Conservation (phyloP, 2,113 vertebrate genomes). For the Chauna torquata region DNA sequence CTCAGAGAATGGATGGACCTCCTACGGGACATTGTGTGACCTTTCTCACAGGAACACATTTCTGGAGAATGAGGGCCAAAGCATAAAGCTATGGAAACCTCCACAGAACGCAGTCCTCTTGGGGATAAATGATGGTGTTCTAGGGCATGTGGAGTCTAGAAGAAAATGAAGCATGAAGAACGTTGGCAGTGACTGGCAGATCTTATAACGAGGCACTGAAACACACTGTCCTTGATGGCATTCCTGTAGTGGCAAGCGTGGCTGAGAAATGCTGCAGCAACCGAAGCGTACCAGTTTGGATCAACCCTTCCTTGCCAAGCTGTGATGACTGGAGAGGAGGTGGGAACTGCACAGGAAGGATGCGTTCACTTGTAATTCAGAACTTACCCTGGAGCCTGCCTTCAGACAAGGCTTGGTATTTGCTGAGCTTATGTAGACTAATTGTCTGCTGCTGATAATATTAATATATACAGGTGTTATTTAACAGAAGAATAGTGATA, state of each 20-base stretch:
- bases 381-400: neutral
- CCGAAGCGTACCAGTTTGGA: neutral
- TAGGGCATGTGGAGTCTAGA: neutral
- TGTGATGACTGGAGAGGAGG: neutral
- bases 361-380: neutral
- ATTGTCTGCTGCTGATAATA: neutral
- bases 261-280: neutral
- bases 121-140: neutral
- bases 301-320: neutral
- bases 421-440: neutral
- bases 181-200: fast-evolving
- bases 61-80: neutral
- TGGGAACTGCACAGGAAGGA: neutral
- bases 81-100: too few relatives aligned
- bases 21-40: neutral
- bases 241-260: neutral
- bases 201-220: neutral
- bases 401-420: neutral
- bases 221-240: neutral
- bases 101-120: neutral
- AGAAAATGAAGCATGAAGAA: neutral
- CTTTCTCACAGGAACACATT: neutral
- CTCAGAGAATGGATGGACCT: fast-evolving
- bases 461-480: neutral
- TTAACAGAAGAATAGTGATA: neutral